phyloP scores from a whole-genome alignment of 2,113 vertebrate species.

The Chroicocephalus ridibundus region DNA sequence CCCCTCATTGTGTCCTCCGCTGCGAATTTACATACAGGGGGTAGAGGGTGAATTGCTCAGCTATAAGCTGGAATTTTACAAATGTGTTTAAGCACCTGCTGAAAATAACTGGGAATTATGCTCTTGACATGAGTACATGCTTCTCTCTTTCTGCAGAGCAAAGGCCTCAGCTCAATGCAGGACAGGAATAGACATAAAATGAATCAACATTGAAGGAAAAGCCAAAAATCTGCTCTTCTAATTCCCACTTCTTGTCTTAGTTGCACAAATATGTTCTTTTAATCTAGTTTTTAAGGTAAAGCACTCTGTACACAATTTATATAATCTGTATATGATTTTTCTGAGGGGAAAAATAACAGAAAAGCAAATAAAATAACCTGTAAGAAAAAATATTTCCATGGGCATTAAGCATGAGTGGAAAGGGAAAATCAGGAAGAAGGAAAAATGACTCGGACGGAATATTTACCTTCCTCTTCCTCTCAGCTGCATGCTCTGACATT shows the following conservation, averaged over 20 bases:
- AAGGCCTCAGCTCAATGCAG: neutral
- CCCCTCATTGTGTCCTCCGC: neutral
- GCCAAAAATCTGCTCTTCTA: neutral
- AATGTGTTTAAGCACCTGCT: conserved; percentile 30
- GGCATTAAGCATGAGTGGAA: neutral
- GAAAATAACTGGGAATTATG: conserved; percentile 34
- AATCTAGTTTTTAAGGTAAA: neutral
- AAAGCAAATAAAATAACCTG: neutral
- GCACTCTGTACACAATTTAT: neutral
- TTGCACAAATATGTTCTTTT: neutral
- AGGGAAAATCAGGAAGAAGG: neutral
- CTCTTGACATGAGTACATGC: conserved; percentile 12
- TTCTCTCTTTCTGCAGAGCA: neutral
- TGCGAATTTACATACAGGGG: neutral
- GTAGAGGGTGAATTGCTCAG: neutral
- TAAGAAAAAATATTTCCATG: neutral
- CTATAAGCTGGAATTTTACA: conserved; percentile 18
- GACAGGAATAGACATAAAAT: neutral
- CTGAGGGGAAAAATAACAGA: neutral
- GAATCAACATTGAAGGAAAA: neutral
- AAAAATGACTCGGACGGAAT: neutral
- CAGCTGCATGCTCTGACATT: neutral
- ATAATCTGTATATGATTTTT: neutral
- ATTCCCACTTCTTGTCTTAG: neutral
- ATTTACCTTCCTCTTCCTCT: neutral